These are phyloP conservation scores for Drosophila neutralis DNA, from an alignment of 2,888 invertebrate species.

Conservation along the genomic window DNA sequence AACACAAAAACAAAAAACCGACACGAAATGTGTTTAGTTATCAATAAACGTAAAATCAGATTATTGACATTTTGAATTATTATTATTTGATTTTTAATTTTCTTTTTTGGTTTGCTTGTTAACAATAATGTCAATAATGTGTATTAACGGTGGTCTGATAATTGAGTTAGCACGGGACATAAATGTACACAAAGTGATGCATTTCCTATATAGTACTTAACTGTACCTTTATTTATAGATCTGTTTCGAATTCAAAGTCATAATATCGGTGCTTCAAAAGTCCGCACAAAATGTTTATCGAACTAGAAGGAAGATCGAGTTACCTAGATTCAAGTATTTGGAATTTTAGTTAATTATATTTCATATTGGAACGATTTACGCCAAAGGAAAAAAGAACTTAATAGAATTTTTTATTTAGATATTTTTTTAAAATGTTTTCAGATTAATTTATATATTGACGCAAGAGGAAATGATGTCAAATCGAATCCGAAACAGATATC, in stretches of 20 bases:
- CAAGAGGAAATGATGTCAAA: neutral
- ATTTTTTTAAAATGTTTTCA: neutral
- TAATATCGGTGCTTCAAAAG: neutral
- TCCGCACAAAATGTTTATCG: neutral
- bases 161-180: conserved; percentile 34
- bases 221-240: conserved; percentile 1
- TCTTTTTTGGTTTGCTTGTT: neutral
- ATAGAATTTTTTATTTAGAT: neutral
- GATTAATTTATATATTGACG: neutral
- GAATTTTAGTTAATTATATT: neutral
- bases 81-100: neutral
- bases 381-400: too few relatives aligned
- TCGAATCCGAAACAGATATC: conserved; percentile 1
- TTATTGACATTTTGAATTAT: conserved; percentile 14
- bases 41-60: conserved; percentile 57
- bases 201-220: conserved; percentile 28
- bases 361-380: too few relatives aligned
- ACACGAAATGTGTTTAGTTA: conserved; percentile 61
- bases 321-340: neutral
- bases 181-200: conserved; percentile 34
- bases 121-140: neutral
- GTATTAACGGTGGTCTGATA: conserved; percentile 2
- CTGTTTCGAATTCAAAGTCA: neutral
- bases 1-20: conserved; percentile 66
- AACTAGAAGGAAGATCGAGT: neutral